Evolutionary conservation across 2,113 vertebrate species (phyloP).

Genomic region (Ailuropoda melanoleuca): DNA sequence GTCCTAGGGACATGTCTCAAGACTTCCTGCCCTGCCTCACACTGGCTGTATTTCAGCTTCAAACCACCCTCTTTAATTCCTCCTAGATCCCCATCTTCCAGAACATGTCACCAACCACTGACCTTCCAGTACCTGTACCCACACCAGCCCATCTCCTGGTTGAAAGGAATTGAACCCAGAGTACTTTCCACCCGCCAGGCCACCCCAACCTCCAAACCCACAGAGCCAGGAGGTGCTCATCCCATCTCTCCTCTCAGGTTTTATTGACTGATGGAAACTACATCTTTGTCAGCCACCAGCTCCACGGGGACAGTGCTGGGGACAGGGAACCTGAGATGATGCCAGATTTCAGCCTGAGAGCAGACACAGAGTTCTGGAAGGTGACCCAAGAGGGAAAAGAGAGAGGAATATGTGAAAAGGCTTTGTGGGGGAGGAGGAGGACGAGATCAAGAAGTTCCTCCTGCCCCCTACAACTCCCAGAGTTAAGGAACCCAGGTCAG

Average conservation of each 20-base stretch:
- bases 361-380: slow-evolving; percentile 59
- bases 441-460: slow-evolving; percentile 18
- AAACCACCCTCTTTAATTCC: slow-evolving; percentile 5
- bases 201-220: slow-evolving; percentile 33
- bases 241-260: slow-evolving; percentile 70
- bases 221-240: slow-evolving; percentile 47
- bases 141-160: not conserved
- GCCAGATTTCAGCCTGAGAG: slow-evolving; percentile 67
- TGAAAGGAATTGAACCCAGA: slow-evolving; percentile 49
- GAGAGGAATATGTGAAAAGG: slow-evolving; percentile 43
- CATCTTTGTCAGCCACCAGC: slow-evolving; percentile 66
- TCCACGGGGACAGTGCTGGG: slow-evolving; percentile 54
- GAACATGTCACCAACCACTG: not conserved
- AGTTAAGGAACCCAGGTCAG: slow-evolving; percentile 38
- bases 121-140: slow-evolving; percentile 7
- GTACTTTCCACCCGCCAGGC: not conserved
- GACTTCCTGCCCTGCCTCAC: not conserved
- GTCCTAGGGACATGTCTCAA: not conserved
- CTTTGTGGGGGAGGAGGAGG: not conserved
- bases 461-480: slow-evolving; percentile 22
- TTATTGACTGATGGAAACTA: slow-evolving; percentile 75
- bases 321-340: slow-evolving; percentile 72
- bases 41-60: not conserved
- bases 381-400: slow-evolving; percentile 59
- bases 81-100: slow-evolving; percentile 8